Evolutionary conservation across 2,797 vertebrate genomes (phyloP), one percentile per base, ranked within the genome.

Genomic region (Spinus olivaceus): DNA sequence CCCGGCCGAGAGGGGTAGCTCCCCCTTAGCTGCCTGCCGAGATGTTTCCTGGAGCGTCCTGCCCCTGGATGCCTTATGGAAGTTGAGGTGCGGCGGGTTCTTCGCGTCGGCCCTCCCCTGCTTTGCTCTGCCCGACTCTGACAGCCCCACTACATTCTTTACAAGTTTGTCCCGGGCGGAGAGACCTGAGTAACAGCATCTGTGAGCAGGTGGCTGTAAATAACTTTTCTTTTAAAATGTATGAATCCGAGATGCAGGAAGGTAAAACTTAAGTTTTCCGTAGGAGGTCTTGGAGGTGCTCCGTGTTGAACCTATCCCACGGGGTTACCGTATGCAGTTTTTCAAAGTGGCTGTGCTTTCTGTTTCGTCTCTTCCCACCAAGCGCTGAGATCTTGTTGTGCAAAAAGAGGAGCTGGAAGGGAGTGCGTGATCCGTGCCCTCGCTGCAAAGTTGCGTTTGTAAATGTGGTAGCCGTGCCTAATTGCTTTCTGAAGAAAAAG

Each of bases 291-390:
- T 8, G 51, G n/a, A 18, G 5, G 12, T 69, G 12, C 23, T 24
- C 16, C 11, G 12, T 33, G 6, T 20, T 37, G n/a, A 49, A 28
- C 8, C 1, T 8, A 53, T 53, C 8, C 10, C 1, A 1, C 10
- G 19, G 27, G 10, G 12, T 46, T 66, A 4, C 1, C 2, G 3
- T 16, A 0, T 7, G 14, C 47, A 12, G 4, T 33, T 81, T 16
- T 47, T 39, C 0, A 19, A 24, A 54, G 37, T 21, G 46, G 1
- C 2, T 12, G 7, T 20, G 24, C 9, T 32, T 79, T 71, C 35
- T 8, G 12, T 63, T 70, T 46, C 2, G 1, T 71, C 0, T 44
- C 14, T 51, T 65, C 16, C 0, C 18, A 1, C 32, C 11, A 9
- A 9, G 11, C 12, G 0, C 32, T 39, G 37, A 14, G n/a, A 32